Evolutionary conservation across 2,113 vertebrate genomes (phyloP).

Genomic region (Nothoprocta perdicaria): DNA sequence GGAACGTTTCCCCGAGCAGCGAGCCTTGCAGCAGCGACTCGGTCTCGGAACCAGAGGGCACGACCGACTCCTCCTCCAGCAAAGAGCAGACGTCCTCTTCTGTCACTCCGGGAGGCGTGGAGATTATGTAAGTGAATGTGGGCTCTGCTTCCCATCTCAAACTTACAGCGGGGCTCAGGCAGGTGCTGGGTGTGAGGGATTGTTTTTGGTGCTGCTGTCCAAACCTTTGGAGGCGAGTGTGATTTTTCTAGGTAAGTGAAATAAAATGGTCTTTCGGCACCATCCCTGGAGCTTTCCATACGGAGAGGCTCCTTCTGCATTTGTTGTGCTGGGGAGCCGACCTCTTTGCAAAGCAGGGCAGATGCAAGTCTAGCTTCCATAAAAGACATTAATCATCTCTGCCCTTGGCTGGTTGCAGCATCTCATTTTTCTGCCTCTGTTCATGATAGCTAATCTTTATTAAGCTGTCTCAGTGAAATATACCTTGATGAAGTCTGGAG

Average conservation of each 20-base stretch:
- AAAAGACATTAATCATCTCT: background rate
- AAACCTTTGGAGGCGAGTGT: background rate
- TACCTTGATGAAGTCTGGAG: background rate
- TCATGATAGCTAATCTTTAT: background rate
- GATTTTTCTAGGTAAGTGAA: background rate
- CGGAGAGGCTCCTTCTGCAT: background rate
- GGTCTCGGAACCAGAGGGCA: conserved; percentile 80
- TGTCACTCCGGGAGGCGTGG: conserved; percentile 74
- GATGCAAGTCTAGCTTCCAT: background rate
- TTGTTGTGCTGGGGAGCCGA: background rate
- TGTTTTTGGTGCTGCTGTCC: background rate
- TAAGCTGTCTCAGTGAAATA: background rate
- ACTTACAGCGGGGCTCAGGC: background rate
- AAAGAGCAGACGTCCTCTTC: conserved; percentile 82
- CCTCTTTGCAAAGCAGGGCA: background rate
- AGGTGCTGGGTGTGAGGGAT: rapidly evolving
- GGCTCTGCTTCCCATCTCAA: background rate
- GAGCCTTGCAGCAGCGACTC: conserved; percentile 83
- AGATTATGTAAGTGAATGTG: conserved; percentile 79
- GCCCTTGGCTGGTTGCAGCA: background rate
- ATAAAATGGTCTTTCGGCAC: background rate
- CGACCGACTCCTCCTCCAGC: conserved; percentile 85
- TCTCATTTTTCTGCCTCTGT: background rate
- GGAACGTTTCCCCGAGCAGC: conserved; percentile 71
- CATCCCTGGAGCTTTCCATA: rapidly evolving